Percentiles rank a stretch among this genome's conserved stretches.
These are phyloP conservation scores for Hippocampus abdominalis DNA, from an alignment of 2,113 vertebrate genomes.

Conservation along the genomic window DNA sequence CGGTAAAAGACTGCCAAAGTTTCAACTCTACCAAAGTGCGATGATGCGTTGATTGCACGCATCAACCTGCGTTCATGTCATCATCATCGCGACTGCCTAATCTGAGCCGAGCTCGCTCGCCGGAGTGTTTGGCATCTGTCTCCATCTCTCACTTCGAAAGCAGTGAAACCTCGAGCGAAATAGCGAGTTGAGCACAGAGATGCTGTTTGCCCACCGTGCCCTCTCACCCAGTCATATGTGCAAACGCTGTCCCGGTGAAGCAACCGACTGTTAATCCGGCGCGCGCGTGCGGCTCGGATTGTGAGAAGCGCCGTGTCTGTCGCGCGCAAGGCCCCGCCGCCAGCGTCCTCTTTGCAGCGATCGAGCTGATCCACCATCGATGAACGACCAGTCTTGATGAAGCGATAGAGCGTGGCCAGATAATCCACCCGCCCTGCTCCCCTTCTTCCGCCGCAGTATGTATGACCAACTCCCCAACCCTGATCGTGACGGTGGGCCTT, in stretches of 20 bases:
- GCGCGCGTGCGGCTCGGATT: conserved; percentile 4
- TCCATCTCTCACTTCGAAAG: background rate
- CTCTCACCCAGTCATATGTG: conserved; percentile 42
- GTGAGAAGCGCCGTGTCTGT: conserved; percentile 6
- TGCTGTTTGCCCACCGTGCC: background rate
- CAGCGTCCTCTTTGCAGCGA: background rate
- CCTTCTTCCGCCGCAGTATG: conserved; percentile 78
- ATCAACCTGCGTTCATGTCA: no score
- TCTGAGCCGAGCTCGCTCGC: background rate
- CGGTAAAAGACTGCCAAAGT: no score
- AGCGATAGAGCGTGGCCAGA: background rate
- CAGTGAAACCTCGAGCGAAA: background rate
- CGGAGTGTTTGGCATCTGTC: background rate
- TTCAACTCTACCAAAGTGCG: no score
- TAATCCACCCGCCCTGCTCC: background rate
- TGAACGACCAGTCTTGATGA: no score
- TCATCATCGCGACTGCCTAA: no score
- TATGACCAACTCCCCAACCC: conserved; percentile 95
- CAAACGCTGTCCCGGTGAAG: conserved; percentile 15
- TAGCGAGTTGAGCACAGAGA: background rate
- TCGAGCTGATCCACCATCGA: background rate
- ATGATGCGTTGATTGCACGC: no score
- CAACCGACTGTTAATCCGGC: conserved; percentile 10
- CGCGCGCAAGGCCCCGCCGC: conserved; percentile 5
- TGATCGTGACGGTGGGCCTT: conserved; percentile 96